A percentile compares a stretch with the other conserved stretches of the same genome.
Evolutionary conservation across 2,113 vertebrate species (phyloP).

Genomic region (Pelecanoides urinatrix): DNA sequence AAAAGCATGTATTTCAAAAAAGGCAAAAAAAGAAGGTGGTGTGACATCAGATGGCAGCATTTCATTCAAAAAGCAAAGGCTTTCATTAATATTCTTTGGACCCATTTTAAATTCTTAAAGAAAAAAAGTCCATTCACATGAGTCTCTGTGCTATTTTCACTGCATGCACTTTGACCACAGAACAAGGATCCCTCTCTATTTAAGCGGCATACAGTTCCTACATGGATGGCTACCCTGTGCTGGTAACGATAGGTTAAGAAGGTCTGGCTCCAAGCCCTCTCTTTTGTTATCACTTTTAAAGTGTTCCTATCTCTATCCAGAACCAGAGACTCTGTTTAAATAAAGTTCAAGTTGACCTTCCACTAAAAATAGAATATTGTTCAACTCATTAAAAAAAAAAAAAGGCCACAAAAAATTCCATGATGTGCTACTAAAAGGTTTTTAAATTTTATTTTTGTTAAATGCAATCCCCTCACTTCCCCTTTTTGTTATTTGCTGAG

Average conservation of each 20-base stretch:
- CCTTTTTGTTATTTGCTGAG: background rate
- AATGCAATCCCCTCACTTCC: background rate
- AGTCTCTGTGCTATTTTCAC: background rate
- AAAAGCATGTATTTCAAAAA: background rate
- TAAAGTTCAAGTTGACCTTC: slow-evolving; percentile 49
- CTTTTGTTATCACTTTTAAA: slow-evolving; percentile 48
- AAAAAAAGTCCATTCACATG: background rate
- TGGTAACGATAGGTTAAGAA: background rate
- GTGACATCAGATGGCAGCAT: background rate
- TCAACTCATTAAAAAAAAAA: background rate
- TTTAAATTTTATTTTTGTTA: background rate
- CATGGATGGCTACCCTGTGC: background rate
- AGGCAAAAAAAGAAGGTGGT: background rate
- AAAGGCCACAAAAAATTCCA: background rate
- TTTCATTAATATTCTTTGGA: background rate
- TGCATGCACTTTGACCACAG: background rate
- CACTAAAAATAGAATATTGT: slow-evolving; percentile 52
- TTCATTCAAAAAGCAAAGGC: background rate
- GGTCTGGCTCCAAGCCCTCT: slow-evolving; percentile 52
- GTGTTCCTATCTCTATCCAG: slow-evolving; percentile 26
- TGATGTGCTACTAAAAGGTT: background rate
- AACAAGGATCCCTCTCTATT: background rate
- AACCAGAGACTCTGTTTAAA: slow-evolving; percentile 27
- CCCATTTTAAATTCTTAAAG: background rate
- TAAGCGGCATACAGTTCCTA: background rate